Evolutionary conservation across 2,888 invertebrate genomes (phyloP), one percentile per base, ranked within the genome.

Genomic region (Aplocera efformata): DNA sequence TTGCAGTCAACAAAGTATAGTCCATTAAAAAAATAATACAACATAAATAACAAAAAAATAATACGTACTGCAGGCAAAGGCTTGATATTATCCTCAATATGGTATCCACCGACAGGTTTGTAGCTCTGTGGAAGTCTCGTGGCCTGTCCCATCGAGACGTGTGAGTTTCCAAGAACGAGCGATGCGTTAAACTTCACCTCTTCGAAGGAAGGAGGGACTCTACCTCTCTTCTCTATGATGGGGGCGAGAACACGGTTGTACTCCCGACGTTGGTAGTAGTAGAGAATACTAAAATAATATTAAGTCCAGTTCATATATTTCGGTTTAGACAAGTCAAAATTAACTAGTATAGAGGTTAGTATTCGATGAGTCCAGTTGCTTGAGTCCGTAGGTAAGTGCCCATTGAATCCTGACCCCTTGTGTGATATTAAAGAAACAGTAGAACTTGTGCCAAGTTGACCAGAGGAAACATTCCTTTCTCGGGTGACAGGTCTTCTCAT

Each of bases 81-180:
- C 21, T 67, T 55, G 0, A 67, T 35, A 1, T 62, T 41, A 1
- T 63, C 54, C 2, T 72, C 58, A 10, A 83, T 72, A 32, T 83
- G 79, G 31, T 75, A 80, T 6, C 82, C 82, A 21, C 68, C 78
- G 20, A 81, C 52, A 1, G 60, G 37, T 33, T 68, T 74, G 38
- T 72, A 79, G 29, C 54, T 73, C 31, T 70, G 75, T 0, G 82
- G 82, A 4, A 80, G 24, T 1, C 59, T 53, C 0, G 54, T 38
- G 1, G 69, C 47, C 6, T 38, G 46, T 3, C 75, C 72, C 1
- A 67, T 38, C 0, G 75, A 74, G 0, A 68, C 56, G 23, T 81
- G 73, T 0, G 82, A 74, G 39, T 67, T 56, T 1, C 71, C 73
- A 2, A 83, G 49, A 20, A 79, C 50, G 13, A 83, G 42, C 0